Conservation (phyloP, 2,888 invertebrate species). For the Himalopsyche kuldschensis region DNA sequence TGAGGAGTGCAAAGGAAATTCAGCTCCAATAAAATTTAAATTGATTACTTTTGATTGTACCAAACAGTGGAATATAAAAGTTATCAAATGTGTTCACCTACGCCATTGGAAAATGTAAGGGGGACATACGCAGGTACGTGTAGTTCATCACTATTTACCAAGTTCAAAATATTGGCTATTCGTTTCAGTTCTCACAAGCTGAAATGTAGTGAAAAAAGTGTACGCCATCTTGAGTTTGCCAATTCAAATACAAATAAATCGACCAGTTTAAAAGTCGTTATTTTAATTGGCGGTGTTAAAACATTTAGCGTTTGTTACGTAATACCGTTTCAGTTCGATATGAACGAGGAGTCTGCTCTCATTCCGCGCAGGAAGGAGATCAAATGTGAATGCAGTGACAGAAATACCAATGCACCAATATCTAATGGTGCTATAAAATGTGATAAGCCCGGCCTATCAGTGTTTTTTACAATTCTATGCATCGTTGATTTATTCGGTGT, state of each 20-base stretch:
- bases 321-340: background rate
- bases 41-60: too few relatives aligned
- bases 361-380: background rate
- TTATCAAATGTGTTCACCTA: background rate
- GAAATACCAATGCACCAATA: background rate
- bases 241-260: background rate
- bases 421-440: background rate
- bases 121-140: background rate
- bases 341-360: background rate
- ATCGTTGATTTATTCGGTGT: slow-evolving; percentile 83
- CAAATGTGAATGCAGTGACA: background rate
- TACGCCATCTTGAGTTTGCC: background rate
- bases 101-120: background rate
- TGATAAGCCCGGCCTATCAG: slow-evolving; percentile 59
- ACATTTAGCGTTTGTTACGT: background rate
- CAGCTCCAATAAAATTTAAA: too few relatives aligned
- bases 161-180: background rate
- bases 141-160: background rate
- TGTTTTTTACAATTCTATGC: slow-evolving; percentile 72
- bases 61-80: too few relatives aligned
- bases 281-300: background rate
- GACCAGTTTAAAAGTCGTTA: background rate
- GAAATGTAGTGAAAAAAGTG: background rate
- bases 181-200: background rate
- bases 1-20: too few relatives aligned